Base-by-base conservation (phyloP, 2,113 vertebrate species). In the Opisthocomus hoazin region DNA sequence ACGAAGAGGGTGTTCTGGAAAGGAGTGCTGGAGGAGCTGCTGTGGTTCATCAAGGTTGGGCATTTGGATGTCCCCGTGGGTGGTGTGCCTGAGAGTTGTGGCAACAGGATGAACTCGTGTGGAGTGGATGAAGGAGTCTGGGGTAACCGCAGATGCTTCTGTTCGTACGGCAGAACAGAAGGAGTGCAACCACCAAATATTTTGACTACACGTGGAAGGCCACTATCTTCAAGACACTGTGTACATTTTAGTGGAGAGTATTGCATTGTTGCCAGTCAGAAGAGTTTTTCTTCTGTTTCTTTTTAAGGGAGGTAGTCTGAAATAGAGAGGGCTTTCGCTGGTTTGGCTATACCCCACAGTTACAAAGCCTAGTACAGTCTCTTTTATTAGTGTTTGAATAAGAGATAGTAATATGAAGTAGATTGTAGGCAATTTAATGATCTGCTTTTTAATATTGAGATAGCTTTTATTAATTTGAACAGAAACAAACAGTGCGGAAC, bases 1-100 rank as follows among this genome's bases (percentile, higher is more conserved):
- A 99, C 99, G 13, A 99, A 99, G 96, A 98, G 95, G 51, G 99
- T 99, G 3, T 99, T 99, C 97, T 99, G 99, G 99, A 99, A 98
- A 95, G 99, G 98, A 48, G 99, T 99, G 69, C 96, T 99, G 83
- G 99, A 99, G 96, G 99, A 99, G 94, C 87, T 99, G 92, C 97
- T 99, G 78, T 99, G 99, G 99, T 99, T 99, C 97, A 99, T 99
- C 84, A 99, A 99, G 98, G 99, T 99, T 97, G 79, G 2, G 19
- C 77, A 11, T 48, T 68, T 8, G 89, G 18, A 37, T 78, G 58
- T 36, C 34, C 46, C 21, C 32, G 7, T 23, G 56, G 13, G 32
- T 14, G n/a, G 12, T 30, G 22, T 81, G 79, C 60, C 24, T n/a
- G 20, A 24, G 36, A 34, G 70, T 15, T 37, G 9, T 34, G 17